A percentile compares a stretch with the other conserved stretches of the same genome.
Conservation (phyloP, 2,888 invertebrate species). For the Tuta absoluta region DNA sequence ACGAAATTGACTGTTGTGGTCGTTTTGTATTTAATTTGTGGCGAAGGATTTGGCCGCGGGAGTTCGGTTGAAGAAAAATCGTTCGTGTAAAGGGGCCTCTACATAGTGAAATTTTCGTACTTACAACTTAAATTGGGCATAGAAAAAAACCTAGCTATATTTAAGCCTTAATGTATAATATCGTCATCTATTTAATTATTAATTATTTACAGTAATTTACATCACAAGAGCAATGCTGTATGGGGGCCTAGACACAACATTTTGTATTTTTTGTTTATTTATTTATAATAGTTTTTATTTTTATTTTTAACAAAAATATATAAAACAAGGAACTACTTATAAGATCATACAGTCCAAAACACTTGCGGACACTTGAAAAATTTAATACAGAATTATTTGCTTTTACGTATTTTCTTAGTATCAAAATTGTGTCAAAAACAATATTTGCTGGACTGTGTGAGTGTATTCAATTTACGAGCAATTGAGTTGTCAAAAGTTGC, state of each 20-base stretch:
- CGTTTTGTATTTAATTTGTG: no score
- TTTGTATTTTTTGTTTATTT: constrained; percentile 29
- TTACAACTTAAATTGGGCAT: constrained; percentile 61
- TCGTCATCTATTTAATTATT: constrained; percentile 53
- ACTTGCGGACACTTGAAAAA: neutral
- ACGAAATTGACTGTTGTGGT: no score
- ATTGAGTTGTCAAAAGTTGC: no score
- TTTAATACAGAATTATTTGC: neutral
- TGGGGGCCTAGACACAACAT: constrained; percentile 54
- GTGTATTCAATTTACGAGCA: no score
- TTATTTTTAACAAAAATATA: constrained; percentile 39
- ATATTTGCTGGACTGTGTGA: no score
- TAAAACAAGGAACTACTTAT: constrained; percentile 55
- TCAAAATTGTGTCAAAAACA: neutral
- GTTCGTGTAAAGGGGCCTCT: neutral
- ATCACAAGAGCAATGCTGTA: constrained; percentile 70
- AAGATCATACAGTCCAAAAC: constrained; percentile 40
- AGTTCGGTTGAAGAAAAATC: neutral
- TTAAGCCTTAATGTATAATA: constrained; percentile 57
- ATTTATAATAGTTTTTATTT: constrained; percentile 35
- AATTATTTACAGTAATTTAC: constrained; percentile 79
- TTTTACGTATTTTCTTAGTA: neutral
- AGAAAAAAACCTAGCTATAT: constrained; percentile 53
- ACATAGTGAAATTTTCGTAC: constrained; percentile 59
- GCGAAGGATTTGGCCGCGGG: neutral